A percentile compares a stretch with the other conserved stretches of the same genome.
These are phyloP conservation scores for Paedocypris micromegethes DNA, from an alignment of 2,797 vertebrate species.

Conservation along the genomic window DNA sequence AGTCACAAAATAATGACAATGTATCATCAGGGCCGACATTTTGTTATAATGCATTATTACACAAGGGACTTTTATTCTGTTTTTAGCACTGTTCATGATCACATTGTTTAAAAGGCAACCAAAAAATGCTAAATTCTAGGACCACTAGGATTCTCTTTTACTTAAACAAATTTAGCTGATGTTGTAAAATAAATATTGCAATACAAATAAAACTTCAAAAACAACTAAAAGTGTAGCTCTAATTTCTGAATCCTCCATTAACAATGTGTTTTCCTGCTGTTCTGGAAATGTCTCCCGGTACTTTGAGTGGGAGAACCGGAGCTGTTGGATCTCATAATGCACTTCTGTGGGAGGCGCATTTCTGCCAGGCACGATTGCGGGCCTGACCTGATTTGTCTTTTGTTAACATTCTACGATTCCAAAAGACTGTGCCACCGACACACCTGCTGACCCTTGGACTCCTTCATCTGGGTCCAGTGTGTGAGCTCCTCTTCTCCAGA, in stretches of 20 bases:
- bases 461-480: constrained; percentile 98
- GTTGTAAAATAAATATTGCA: neutral
- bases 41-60: too few species aligned
- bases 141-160: too few species aligned
- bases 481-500: constrained; percentile 93
- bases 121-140: too few species aligned
- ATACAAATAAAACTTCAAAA: constrained; percentile 8
- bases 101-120: too few species aligned
- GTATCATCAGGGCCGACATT: too few species aligned
- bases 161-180: too few species aligned
- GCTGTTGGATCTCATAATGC: constrained; percentile 25
- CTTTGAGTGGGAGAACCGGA: neutral
- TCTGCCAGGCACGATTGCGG: neutral
- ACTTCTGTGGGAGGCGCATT: constrained; percentile 31
- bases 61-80: too few species aligned
- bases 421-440: constrained; percentile 92
- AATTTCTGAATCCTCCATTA: constrained; percentile 1
- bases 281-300: constrained; percentile 15
- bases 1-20: too few species aligned
- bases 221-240: neutral
- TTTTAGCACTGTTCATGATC: too few species aligned
- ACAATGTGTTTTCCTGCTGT: neutral
- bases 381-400: neutral
- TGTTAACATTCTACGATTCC: constrained; percentile 74
- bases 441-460: constrained; percentile 93